Evolutionary conservation across 2,113 vertebrate genomes (phyloP), one percentile per base, ranked within the genome.

Genomic region (Pogona vitticeps): DNA sequence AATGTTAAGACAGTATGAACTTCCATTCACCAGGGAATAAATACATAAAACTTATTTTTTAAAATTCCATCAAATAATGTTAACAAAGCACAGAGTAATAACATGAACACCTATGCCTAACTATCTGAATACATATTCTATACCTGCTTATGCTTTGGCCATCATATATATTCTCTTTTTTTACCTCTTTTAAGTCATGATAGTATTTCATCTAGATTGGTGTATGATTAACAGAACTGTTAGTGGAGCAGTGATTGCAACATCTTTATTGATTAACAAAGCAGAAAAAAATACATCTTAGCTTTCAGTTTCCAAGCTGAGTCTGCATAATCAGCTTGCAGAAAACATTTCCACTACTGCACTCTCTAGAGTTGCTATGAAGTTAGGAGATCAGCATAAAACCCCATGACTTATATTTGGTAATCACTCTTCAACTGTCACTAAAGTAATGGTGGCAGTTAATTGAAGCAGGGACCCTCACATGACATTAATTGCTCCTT

Each of bases 201-300:
- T 82, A 86, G 72, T 85, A 83, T 85, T 92, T 84, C 88, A 84
- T 59, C 89, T 56, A 59, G 90, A 88, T 92, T 88, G 79, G 93
- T 92, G 83, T 86, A 84, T 81, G 91, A 91, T 94, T 88, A 85
- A 85, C 76, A 80, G 82, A 80, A 56, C 28, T 88, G 87, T 56
- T 80, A 84, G 9, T 7, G 76, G 75, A 67, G 79, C 31, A 88
- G 79, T 83, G 42, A 36, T 85, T 90, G 89, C 90, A 90, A 93
- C 90, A 91, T 93, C 91, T 92, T 93, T 90, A 87, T 78, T 83
- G 87, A 72, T 92, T 73, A 71, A 76, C 40, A 80, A 83, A 38
- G 13, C 14, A 78, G 78, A 84, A 68, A 52, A 40, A 82, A 91
- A 90, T 91, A 93, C 89, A 84, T 91, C 91, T 91, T 89, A 23